Conservation (phyloP, 2,113 vertebrate species). For the Rhea americana region DNA sequence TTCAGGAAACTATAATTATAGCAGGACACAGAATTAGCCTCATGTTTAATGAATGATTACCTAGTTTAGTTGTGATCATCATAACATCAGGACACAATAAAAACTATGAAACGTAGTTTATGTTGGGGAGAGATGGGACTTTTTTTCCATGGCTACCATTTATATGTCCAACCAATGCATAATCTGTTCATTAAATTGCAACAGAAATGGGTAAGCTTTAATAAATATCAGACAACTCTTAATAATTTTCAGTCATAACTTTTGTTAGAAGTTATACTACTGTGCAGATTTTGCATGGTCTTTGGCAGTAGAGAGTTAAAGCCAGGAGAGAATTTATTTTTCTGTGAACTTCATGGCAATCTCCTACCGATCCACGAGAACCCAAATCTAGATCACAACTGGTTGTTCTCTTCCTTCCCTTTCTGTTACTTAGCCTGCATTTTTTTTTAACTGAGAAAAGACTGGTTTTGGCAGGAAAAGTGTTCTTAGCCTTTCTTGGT, state of each 20-base stretch:
- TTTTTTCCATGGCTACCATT: constrained; percentile 6
- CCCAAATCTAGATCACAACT: not conserved
- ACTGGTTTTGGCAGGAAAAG: not conserved
- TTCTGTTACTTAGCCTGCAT: not conserved
- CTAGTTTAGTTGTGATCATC: constrained; percentile 64
- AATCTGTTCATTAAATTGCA: not conserved
- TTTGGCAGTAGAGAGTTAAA: not conserved
- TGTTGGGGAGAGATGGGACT: constrained; percentile 24
- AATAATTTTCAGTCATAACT: not conserved
- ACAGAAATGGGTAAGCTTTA: not conserved
- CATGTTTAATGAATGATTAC: constrained; percentile 76
- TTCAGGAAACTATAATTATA: constrained; percentile 78
- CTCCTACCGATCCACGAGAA: not conserved
- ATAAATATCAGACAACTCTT: not conserved
- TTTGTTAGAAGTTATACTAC: not conserved
- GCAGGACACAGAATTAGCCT: constrained; percentile 70
- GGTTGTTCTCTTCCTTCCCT: not conserved
- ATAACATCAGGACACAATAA: constrained; percentile 60
- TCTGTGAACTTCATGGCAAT: not conserved
- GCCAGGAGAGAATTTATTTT: not conserved
- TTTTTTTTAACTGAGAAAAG: not conserved
- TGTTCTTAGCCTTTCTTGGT: not conserved
- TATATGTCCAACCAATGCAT: not conserved
- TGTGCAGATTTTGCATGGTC: not conserved
- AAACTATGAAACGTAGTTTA: constrained; percentile 59